phyloP scores from a whole-genome alignment of 2,888 invertebrate species.

The Acanthosepion lycidas region DNA sequence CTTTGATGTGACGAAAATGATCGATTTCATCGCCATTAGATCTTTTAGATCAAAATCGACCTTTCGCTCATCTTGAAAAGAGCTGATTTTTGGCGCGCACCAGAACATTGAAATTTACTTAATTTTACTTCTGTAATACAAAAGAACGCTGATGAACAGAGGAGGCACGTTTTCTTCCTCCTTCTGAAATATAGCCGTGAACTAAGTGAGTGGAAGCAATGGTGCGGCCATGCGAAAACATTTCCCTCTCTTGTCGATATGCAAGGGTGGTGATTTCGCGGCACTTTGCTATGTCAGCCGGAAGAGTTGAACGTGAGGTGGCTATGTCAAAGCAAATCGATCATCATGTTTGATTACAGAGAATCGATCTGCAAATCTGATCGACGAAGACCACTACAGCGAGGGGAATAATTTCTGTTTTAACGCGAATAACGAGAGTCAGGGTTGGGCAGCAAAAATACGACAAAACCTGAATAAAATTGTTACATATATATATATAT shows the following conservation, averaged over 20 bases:
- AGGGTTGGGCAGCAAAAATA: too few species aligned
- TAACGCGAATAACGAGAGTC: too few species aligned
- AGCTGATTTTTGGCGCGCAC: too few species aligned
- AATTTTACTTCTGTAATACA: too few species aligned
- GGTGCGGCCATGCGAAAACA: background rate
- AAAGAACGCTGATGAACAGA: too few species aligned
- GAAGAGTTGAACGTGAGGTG: background rate
- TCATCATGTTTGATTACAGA: background rate
- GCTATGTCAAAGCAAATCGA: background rate
- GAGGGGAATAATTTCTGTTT: background rate
- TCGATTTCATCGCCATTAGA: too few species aligned
- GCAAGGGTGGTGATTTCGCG: background rate
- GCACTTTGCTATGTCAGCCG: background rate
- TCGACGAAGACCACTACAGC: background rate
- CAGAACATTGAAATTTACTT: too few species aligned
- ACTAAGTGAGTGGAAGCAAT: background rate
- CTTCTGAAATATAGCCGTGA: background rate
- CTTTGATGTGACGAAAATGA: too few species aligned
- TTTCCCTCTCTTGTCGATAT: background rate
- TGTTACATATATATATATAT: too few species aligned
- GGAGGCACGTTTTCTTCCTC: background rate
- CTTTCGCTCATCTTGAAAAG: too few species aligned
- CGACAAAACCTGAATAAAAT: too few species aligned
- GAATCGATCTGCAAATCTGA: slow-evolving; percentile 1
- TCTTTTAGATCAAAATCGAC: too few species aligned